These are phyloP conservation scores for Pleuronectes platessa DNA, from an alignment of 2,113 vertebrate genomes.

Conservation along the genomic window DNA sequence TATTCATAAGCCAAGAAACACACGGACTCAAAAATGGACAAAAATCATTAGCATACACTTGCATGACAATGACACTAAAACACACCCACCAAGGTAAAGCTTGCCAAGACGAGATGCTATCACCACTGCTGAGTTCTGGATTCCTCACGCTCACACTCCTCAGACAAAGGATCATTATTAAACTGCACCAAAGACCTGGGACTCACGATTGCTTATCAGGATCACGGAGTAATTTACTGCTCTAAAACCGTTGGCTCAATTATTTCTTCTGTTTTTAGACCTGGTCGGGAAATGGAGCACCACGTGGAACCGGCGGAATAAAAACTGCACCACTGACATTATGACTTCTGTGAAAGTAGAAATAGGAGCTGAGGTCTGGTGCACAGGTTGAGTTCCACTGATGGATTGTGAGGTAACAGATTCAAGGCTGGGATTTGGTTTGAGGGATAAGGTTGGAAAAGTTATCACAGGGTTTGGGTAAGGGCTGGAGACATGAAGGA, in stretches of 20 bases:
- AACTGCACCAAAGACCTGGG: conserved; percentile 14
- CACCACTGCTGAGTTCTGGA: conserved; percentile 40
- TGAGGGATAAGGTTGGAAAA: too few relatives aligned
- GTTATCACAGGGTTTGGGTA: too few relatives aligned
- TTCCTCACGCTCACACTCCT: conserved; percentile 28
- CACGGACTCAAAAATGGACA: conserved; percentile 5
- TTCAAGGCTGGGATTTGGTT: too few relatives aligned
- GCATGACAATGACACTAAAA: not conserved
- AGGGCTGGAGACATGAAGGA: too few relatives aligned
- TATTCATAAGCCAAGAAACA: conserved; percentile 28
- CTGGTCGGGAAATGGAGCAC: not conserved
- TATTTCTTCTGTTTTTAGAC: not conserved
- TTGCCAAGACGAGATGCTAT: conserved; percentile 62
- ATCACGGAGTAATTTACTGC: conserved; percentile 39
- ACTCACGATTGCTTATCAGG: conserved; percentile 33
- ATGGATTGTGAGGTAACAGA: too few relatives aligned
- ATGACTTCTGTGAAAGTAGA: too few relatives aligned
- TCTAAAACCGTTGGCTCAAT: conserved; percentile 23
- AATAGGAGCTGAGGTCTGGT: too few relatives aligned
- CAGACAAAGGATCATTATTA: conserved; percentile 55
- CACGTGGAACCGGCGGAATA: not conserved
- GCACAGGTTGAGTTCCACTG: too few relatives aligned
- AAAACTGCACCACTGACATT: too few relatives aligned
- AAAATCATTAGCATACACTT: conserved; percentile 27
- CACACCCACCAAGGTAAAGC: not conserved